These are phyloP conservation scores for Phyllotreta striolata DNA, from an alignment of 2,888 invertebrate species.

Conservation along the genomic window DNA sequence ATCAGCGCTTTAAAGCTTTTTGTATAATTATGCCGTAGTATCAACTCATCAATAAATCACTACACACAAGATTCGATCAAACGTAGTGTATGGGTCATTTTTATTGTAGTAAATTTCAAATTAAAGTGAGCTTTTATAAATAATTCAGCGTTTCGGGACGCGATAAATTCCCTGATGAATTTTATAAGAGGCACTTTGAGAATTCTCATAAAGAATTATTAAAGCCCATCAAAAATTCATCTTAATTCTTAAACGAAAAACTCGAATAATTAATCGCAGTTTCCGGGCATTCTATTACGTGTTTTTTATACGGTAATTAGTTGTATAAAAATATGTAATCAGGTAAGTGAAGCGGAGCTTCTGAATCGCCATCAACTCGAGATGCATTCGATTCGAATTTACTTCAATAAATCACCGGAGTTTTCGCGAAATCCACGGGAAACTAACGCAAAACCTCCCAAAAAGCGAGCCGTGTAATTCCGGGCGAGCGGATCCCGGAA, in stretches of 20 bases:
- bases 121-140: conserved; percentile 11
- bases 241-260: neutral
- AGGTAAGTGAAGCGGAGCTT: too few relatives aligned
- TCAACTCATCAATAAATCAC: conserved; percentile 5
- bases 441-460: too few relatives aligned
- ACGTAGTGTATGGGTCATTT: conserved; percentile 5
- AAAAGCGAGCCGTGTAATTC: too few relatives aligned
- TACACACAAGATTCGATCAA: neutral
- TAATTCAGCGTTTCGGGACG: conserved; percentile 2
- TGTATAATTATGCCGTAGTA: conserved; percentile 8
- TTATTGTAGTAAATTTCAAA: conserved; percentile 5
- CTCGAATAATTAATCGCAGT: neutral
- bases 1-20: conserved; percentile 10
- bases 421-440: too few relatives aligned
- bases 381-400: too few relatives aligned
- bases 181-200: conserved; percentile 15
- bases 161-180: conserved; percentile 11
- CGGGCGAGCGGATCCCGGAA: too few relatives aligned
- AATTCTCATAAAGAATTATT: conserved; percentile 13
- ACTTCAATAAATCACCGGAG: too few relatives aligned
- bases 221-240: conserved; percentile 5
- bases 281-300: neutral
- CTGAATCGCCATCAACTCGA: too few relatives aligned
- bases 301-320: too few relatives aligned
- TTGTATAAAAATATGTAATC: too few relatives aligned